Conservation (phyloP, 2,113 vertebrate genomes). For the Pica pica region DNA sequence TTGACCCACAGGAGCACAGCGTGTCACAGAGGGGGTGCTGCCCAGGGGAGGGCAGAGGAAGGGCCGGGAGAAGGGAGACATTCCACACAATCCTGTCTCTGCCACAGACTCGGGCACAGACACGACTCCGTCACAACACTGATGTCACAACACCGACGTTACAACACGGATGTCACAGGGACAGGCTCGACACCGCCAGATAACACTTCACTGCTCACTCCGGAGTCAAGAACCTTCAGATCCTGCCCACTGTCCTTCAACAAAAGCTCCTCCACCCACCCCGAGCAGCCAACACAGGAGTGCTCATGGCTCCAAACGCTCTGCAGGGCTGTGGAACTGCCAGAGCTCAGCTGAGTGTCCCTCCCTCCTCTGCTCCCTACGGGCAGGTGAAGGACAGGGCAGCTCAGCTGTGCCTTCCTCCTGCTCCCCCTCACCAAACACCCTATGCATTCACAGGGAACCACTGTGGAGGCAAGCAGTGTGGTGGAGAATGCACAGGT, state of each 20-base stretch:
- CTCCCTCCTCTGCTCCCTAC: background rate
- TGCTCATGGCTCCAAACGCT: background rate
- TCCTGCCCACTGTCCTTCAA: background rate
- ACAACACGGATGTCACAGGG: background rate
- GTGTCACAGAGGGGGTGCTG: rapidly evolving
- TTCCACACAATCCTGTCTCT: background rate
- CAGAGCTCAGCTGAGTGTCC: background rate
- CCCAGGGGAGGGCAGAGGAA: background rate
- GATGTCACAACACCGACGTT: background rate
- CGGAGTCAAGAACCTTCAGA: background rate
- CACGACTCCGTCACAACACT: background rate
- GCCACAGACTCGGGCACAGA: background rate
- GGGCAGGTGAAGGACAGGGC: background rate
- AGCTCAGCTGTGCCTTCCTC: background rate
- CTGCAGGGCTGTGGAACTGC: background rate
- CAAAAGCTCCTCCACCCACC: background rate
- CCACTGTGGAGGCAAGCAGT: background rate
- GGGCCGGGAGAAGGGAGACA: background rate
- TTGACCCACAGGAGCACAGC: background rate
- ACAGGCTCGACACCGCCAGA: background rate
- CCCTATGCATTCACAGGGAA: background rate
- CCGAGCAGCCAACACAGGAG: background rate
- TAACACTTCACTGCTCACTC: background rate
- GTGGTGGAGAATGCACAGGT: background rate
- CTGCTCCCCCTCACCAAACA: background rate